Conservation (phyloP, 2,797 vertebrate genomes). For the Hydrophis major region DNA sequence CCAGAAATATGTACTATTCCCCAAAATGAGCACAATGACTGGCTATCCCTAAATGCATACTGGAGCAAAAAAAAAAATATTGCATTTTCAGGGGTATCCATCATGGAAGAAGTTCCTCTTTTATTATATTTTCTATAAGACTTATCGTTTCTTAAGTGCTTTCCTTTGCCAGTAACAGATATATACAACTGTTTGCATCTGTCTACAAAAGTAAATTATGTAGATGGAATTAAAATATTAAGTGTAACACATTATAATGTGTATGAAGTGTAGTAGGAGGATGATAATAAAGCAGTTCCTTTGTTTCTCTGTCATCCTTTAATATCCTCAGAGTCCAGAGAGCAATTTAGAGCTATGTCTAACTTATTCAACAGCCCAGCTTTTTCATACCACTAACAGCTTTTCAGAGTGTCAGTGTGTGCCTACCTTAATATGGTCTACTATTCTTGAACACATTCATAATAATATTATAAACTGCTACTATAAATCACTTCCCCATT, state of each 20-base stretch:
- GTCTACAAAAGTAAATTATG: background rate
- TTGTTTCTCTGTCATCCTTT: background rate
- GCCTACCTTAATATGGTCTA: conserved; percentile 25
- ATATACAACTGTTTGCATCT: background rate
- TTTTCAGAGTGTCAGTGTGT: conserved; percentile 13
- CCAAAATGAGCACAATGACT: background rate
- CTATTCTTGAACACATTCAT: conserved; percentile 45
- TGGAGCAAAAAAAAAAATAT: background rate
- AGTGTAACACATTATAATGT: background rate
- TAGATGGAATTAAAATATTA: background rate
- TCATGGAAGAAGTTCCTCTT: background rate
- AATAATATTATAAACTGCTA: conserved; percentile 44
- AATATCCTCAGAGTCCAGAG: background rate
- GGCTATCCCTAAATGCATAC: background rate
- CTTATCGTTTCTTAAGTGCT: background rate
- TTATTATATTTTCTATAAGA: background rate
- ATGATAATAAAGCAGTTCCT: background rate
- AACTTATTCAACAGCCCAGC: background rate
- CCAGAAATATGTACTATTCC: background rate
- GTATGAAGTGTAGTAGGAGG: background rate
- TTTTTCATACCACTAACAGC: conserved; percentile 25
- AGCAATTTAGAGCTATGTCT: background rate
- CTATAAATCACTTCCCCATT: conserved; percentile 57
- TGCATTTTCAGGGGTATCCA: background rate
- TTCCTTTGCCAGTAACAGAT: background rate